Percentiles rank a stretch among this genome's conserved stretches.
These are phyloP conservation scores for Lacerta agilis DNA, from an alignment of 2,797 vertebrate genomes.

Conservation along the genomic window DNA sequence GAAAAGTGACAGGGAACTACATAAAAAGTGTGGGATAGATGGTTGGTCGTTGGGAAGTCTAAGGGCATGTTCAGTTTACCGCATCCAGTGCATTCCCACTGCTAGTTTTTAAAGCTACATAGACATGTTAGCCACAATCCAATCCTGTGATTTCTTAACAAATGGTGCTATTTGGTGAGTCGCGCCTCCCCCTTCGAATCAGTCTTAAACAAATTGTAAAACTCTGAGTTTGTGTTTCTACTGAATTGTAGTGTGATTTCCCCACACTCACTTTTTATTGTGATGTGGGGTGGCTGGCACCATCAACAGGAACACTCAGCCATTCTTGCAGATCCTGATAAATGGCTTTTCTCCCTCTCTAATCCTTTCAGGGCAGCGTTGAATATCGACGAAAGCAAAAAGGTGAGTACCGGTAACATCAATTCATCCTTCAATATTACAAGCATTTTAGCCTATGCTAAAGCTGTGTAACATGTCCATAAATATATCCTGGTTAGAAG, in stretches of 20 bases:
- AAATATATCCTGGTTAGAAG: background rate
- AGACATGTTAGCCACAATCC: too few species aligned
- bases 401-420: constrained; percentile 47
- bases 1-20: too few species aligned
- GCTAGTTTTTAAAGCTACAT: too few species aligned
- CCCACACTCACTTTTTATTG: background rate
- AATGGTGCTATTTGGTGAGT: too few species aligned
- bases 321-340: background rate
- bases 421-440: background rate
- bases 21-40: too few species aligned
- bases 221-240: too few species aligned
- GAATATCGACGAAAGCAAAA: constrained; percentile 18
- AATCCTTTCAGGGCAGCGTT: constrained; percentile 34
- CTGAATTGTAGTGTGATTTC: background rate
- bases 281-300: background rate
- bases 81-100: too few species aligned
- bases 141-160: too few species aligned
- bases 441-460: background rate
- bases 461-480: background rate
- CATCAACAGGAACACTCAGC: background rate
- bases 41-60: too few species aligned
- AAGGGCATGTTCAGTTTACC: too few species aligned
- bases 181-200: too few species aligned
- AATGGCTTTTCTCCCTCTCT: accelerated
- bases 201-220: too few species aligned